These are phyloP conservation scores for Tiliqua scincoides DNA, from an alignment of 2,113 vertebrate genomes.

Conservation along the genomic window DNA sequence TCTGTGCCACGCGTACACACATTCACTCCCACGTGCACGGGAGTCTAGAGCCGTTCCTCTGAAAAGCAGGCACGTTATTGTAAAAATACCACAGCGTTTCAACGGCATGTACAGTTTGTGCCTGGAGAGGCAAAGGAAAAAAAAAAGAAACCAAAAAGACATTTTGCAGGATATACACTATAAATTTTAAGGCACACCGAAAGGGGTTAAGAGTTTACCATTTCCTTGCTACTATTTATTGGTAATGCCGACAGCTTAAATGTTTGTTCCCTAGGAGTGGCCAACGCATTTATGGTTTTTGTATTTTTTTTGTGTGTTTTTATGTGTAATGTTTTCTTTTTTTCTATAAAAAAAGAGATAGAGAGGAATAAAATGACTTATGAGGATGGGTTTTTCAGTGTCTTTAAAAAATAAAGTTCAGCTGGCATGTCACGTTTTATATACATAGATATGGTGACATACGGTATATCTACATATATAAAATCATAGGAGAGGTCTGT, in stretches of 20 bases:
- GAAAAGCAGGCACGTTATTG: slow-evolving; percentile 63
- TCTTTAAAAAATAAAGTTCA: slow-evolving; percentile 62
- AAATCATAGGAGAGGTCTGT: slow-evolving; percentile 61
- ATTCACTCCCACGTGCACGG: accelerated
- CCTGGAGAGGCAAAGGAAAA: slow-evolving; percentile 59
- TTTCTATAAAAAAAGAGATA: slow-evolving; percentile 30
- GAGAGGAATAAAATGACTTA: not conserved
- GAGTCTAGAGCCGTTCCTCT: not conserved
- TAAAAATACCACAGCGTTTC: slow-evolving; percentile 67
- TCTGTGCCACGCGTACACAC: slow-evolving; percentile 47
- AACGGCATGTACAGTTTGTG: slow-evolving; percentile 62
- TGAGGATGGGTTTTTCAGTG: slow-evolving; percentile 56
- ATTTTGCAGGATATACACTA: slow-evolving; percentile 72
- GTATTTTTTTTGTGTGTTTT: not conserved
- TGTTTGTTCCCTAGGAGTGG: slow-evolving; percentile 52
- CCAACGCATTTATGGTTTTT: slow-evolving; percentile 27
- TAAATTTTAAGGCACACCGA: slow-evolving; percentile 79
- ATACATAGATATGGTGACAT: slow-evolving; percentile 66
- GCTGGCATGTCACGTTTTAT: slow-evolving; percentile 62
- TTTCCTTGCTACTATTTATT: slow-evolving; percentile 63
- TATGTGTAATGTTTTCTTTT: not conserved
- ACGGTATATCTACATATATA: slow-evolving; percentile 71
- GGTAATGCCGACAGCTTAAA: slow-evolving; percentile 72
- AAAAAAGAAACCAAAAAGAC: slow-evolving; percentile 26
- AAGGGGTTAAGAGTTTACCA: slow-evolving; percentile 67